These are phyloP conservation scores for Cyrtodaria siliqua DNA, from an alignment of 2,888 invertebrate genomes.

Conservation along the genomic window DNA sequence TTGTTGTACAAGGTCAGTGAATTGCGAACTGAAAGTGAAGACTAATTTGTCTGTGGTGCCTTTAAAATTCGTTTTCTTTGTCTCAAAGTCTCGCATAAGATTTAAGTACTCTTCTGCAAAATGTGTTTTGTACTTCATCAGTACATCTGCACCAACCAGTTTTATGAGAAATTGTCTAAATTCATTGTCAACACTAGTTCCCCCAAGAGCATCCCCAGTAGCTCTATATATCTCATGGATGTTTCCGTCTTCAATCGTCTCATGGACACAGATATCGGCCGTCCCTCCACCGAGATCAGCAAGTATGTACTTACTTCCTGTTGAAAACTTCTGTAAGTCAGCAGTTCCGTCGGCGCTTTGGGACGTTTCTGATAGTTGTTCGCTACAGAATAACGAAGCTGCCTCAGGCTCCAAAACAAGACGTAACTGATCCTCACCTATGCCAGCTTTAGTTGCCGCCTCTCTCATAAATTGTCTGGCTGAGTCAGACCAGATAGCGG, in stretches of 20 bases:
- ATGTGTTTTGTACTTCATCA: not conserved
- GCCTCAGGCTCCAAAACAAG: constrained; percentile 15
- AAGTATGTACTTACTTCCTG: constrained; percentile 3
- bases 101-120: not conserved
- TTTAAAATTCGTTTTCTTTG: not conserved
- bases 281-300: constrained; percentile 21
- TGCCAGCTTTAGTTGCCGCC: constrained; percentile 1
- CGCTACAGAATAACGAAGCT: not conserved
- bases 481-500: constrained; percentile 7
- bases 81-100: not conserved
- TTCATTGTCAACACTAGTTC: not conserved
- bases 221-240: not conserved
- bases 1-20: not conserved
- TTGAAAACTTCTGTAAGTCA: not conserved
- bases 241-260: not conserved
- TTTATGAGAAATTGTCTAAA: not conserved
- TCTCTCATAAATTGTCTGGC: constrained; percentile 18
- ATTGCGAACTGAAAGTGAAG: not conserved
- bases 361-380: not conserved
- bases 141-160: not conserved
- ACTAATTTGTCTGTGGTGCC: not conserved
- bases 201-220: not conserved
- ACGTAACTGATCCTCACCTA: not conserved
- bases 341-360: not conserved
- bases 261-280: constrained; percentile 16